These are phyloP conservation scores for Scaptomyza montana DNA, from an alignment of 1,140 invertebrate genomes.

Conservation along the genomic window DNA sequence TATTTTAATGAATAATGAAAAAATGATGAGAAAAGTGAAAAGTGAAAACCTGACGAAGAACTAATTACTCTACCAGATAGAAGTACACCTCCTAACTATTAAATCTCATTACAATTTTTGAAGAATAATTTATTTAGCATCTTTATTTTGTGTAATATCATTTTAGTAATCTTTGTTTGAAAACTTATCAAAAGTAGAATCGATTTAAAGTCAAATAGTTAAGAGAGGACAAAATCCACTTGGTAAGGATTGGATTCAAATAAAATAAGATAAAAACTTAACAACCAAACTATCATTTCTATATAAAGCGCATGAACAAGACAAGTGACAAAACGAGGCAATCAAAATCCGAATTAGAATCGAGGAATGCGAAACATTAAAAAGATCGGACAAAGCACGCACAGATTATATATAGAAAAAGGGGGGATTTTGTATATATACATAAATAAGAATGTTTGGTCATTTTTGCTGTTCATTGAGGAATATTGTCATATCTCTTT, in stretches of 20 bases:
- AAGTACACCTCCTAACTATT: too few species aligned
- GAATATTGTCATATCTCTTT: slow-evolving; percentile 43
- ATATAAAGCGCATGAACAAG: background rate
- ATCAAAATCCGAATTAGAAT: slow-evolving; percentile 27
- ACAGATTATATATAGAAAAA: background rate
- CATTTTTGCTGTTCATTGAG: slow-evolving; percentile 65
- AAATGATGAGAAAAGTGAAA: background rate
- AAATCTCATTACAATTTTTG: too few species aligned
- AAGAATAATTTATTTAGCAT: too few species aligned
- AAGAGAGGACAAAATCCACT: too few species aligned
- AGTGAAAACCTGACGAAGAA: background rate
- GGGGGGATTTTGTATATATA: slow-evolving; percentile 1
- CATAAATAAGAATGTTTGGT: background rate
- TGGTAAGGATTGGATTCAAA: too few species aligned
- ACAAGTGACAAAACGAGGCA: slow-evolving; percentile 44
- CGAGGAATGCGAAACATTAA: slow-evolving; percentile 2
- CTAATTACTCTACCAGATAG: background rate
- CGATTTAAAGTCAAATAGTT: too few species aligned
- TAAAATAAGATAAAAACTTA: too few species aligned
- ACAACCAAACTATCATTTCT: background rate
- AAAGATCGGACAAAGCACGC: background rate
- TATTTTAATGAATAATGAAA: slow-evolving; percentile 57
- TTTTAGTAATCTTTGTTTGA: too few species aligned
- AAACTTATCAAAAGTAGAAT: too few species aligned
- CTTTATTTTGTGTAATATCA: too few species aligned